Evolutionary conservation across 2,113 vertebrate species (phyloP).

Genomic region (Phocoena sinus): DNA sequence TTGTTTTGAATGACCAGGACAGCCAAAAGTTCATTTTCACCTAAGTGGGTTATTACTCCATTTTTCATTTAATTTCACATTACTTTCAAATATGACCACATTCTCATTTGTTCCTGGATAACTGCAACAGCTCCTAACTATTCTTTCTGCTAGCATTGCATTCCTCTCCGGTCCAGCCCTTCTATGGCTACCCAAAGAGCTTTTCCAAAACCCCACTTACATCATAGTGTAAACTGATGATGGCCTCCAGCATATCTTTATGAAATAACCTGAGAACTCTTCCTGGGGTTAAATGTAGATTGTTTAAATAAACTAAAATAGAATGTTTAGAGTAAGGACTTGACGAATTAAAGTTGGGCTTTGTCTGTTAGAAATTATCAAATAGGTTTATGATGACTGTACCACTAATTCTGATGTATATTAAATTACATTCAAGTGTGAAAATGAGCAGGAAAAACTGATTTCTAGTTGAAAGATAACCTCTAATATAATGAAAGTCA

Average conservation of each 20-base stretch:
- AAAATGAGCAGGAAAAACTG: not conserved
- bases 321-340: not conserved
- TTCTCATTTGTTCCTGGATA: not conserved
- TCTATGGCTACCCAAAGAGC: not conserved
- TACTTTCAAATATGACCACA: not conserved
- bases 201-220: not conserved
- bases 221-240: not conserved
- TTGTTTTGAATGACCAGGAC: not conserved
- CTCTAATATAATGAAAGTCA: not conserved
- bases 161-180: not conserved
- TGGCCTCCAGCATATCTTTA: not conserved
- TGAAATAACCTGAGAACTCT: not conserved
- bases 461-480: not conserved
- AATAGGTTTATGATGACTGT: not conserved
- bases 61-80: not conserved
- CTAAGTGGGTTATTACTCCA: not conserved
- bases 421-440: not conserved
- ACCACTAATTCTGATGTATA: not conserved
- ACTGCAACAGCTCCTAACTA: not conserved
- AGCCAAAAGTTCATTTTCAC: not conserved
- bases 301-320: not conserved
- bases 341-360: not conserved
- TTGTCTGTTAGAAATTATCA: not conserved
- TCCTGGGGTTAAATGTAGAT: not conserved
- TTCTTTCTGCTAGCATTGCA: not conserved